phyloP scores from a whole-genome alignment of 2,113 vertebrate species.

The Syrmaticus mikado region DNA sequence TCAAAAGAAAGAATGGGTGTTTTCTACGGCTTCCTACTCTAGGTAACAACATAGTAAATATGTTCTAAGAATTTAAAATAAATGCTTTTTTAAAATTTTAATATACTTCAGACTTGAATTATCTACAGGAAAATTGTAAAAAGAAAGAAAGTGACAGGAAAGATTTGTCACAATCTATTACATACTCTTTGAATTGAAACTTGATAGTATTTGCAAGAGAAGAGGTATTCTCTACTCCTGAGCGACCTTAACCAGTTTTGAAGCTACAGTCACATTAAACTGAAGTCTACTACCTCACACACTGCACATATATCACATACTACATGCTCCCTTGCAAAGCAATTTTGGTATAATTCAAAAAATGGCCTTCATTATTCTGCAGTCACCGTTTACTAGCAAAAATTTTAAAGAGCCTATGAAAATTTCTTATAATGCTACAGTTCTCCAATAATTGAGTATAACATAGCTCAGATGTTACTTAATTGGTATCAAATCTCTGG shows the following conservation, averaged over 20 bases:
- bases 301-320: background rate
- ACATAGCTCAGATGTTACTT: background rate
- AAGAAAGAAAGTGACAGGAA: background rate
- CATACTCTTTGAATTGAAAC: background rate
- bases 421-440: background rate
- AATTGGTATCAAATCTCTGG: background rate
- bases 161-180: background rate
- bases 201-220: background rate
- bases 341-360: background rate
- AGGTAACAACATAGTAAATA: background rate
- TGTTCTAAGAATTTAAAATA: background rate
- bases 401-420: background rate
- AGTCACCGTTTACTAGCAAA: background rate
- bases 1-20: background rate
- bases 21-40: background rate
- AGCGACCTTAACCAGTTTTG: background rate
- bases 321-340: background rate
- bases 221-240: background rate
- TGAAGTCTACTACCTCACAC: background rate
- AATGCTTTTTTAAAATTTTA: background rate
- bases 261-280: background rate
- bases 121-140: background rate
- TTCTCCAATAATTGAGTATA: background rate
- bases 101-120: background rate
- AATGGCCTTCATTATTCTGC: background rate